Evolutionary conservation across 2,113 vertebrate species (phyloP), one percentile per base, ranked within the genome.

Genomic region (Trochalopteron elliotii): DNA sequence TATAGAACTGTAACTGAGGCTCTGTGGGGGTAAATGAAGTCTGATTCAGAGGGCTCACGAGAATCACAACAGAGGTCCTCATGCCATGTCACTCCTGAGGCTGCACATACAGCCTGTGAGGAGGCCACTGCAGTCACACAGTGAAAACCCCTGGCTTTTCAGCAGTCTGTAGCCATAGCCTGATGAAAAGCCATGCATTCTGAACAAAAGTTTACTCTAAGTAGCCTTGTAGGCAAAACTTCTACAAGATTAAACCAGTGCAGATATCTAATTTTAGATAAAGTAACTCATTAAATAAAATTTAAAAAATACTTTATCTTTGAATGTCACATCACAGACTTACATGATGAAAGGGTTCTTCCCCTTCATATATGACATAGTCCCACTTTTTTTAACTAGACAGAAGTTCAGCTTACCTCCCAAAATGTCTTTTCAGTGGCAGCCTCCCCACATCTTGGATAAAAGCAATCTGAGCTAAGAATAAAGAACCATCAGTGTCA

Each of bases 381-480:
- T 31, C 18, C 67, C 37, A 74, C 14, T 44, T 55, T 52, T 24
- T 44, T 28, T 19, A 67, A 30, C 18, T 15, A 90, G 19, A n/a
- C 5, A 70, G 39, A 91, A 87, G n/a, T 35, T 11, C 13, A 67
- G 47, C 95, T 97, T 98, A 99, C 99, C 99, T 99, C 96, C 95
- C 96, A 91, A 98, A 98, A 79, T 97, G 92, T 77, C 96, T 98
- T 88, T 98, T 98, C 87, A 98, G 97, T 11, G 98, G 98, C 93
- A 99, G 98, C 84, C 98, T 98, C 71, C 99, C 99, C 94, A 99
- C 97, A 5, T 99, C 99, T 89, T 99, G 99, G 88, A 99, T 99
- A 94, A 99, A 99, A 80, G 98, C 97, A 94, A 99, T 99, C 96
- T 99, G 99, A 97, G 98, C 99, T 99, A 95, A 83, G 93, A 95